These are phyloP conservation scores for Procambarus clarkii DNA, from an alignment of 1,140 invertebrate species.

Conservation along the genomic window DNA sequence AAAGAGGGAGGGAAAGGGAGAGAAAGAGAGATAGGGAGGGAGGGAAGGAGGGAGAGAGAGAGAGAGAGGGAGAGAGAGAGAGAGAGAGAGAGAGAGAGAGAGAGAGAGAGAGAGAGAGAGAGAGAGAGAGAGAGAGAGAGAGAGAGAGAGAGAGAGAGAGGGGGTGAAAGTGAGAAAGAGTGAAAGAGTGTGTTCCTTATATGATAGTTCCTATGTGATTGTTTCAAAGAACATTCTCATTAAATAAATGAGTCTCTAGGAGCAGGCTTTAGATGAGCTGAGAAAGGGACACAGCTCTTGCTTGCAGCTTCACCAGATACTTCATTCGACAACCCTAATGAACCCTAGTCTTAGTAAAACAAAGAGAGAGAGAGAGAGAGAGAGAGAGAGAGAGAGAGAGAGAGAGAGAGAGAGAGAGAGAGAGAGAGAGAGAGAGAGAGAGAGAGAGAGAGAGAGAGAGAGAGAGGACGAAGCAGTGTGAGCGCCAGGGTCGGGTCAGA, in stretches of 20 bases:
- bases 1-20: neutral
- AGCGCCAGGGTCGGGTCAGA: neutral
- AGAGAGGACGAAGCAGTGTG: neutral
- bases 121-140: neutral
- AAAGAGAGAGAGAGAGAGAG: neutral
- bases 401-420: neutral
- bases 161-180: too few relatives aligned
- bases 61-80: neutral
- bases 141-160: neutral
- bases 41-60: neutral
- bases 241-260: too few relatives aligned
- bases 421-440: neutral
- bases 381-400: neutral
- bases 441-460: neutral
- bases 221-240: too few relatives aligned
- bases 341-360: too few relatives aligned
- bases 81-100: neutral
- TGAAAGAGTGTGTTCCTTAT: too few relatives aligned
- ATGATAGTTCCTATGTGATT: too few relatives aligned
- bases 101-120: neutral
- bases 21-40: neutral
- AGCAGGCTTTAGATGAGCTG: too few relatives aligned
- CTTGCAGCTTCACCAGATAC: too few relatives aligned
- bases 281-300: too few relatives aligned
- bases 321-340: too few relatives aligned